Evolutionary conservation across 2,797 vertebrate genomes (phyloP).

Genomic region (Phoxinus dragarum): DNA sequence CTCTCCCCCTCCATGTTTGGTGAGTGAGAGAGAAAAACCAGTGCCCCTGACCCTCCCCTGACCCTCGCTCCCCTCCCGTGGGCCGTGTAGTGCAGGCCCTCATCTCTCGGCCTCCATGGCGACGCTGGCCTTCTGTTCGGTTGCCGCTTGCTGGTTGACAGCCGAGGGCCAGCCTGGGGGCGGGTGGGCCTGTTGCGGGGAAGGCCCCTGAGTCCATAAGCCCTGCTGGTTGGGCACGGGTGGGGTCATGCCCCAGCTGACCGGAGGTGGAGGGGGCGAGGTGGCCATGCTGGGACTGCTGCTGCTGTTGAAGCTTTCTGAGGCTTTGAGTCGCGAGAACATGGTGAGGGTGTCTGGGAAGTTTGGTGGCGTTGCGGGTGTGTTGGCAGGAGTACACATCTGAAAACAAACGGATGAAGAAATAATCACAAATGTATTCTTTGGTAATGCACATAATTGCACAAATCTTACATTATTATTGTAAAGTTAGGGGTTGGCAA

Average conservation of each 20-base stretch:
- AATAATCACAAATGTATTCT: conserved; percentile 26
- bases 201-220: conserved; percentile 88
- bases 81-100: conserved; percentile 76
- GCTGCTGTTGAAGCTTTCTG: conserved; percentile 91
- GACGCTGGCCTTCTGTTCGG: conserved; percentile 93
- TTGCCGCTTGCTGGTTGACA: conserved; percentile 82
- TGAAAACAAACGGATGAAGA: conserved; percentile 65
- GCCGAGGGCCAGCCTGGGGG: conserved; percentile 85
- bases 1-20: conserved; percentile 45
- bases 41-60: conserved; percentile 12
- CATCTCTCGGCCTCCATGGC: conserved; percentile 98
- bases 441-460: neutral
- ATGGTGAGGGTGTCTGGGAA: conserved; percentile 95
- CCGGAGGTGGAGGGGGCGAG: conserved; percentile 83
- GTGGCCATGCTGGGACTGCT: conserved; percentile 87
- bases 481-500: too few species aligned
- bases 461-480: neutral
- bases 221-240: conserved; percentile 80
- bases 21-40: conserved; percentile 51
- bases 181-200: conserved; percentile 75
- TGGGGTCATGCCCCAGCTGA: conserved; percentile 79
- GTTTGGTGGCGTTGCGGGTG: conserved; percentile 95
- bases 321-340: conserved; percentile 97
- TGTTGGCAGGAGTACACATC: conserved; percentile 99
- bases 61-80: conserved; percentile 15